Percentiles rank a stretch among this genome's conserved stretches.
Evolutionary conservation across 2,113 vertebrate species (phyloP).

Genomic region (Onychostruthus taczanowskii): DNA sequence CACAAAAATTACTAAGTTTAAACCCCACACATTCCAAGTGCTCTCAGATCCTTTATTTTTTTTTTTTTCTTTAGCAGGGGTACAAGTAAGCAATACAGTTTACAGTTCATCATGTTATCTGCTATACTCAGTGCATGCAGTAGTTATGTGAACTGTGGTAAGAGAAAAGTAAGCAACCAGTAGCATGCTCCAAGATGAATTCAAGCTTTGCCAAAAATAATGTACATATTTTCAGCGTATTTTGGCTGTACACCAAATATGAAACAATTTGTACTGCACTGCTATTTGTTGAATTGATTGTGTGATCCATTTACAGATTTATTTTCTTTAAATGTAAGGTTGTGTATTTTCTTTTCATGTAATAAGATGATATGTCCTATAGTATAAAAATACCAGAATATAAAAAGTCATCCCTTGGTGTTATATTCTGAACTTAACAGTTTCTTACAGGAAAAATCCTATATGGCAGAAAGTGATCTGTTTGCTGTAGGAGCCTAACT

Average conservation of each 20-base stretch:
- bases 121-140: not conserved
- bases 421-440: not conserved
- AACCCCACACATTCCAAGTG: not conserved
- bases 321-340: not conserved
- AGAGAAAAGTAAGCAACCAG: not conserved
- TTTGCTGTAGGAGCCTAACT: not conserved
- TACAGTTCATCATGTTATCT: not conserved
- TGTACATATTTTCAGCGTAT: not conserved
- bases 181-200: not conserved
- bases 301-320: not conserved
- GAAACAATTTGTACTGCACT: not conserved
- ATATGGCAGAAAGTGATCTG: not conserved
- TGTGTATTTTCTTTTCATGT: not conserved
- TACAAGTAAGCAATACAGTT: not conserved
- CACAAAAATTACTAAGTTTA: not conserved
- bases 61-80: not conserved
- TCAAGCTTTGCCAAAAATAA: constrained; percentile 9
- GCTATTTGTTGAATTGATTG: not conserved
- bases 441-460: not conserved
- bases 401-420: not conserved
- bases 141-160: not conserved
- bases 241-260: not conserved
- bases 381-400: not conserved
- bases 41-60: not conserved
- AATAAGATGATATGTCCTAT: not conserved